A percentile compares a stretch with the other conserved stretches of the same genome.
Conservation (phyloP, 2,888 invertebrate genomes). For the Hemithea aestivaria region DNA sequence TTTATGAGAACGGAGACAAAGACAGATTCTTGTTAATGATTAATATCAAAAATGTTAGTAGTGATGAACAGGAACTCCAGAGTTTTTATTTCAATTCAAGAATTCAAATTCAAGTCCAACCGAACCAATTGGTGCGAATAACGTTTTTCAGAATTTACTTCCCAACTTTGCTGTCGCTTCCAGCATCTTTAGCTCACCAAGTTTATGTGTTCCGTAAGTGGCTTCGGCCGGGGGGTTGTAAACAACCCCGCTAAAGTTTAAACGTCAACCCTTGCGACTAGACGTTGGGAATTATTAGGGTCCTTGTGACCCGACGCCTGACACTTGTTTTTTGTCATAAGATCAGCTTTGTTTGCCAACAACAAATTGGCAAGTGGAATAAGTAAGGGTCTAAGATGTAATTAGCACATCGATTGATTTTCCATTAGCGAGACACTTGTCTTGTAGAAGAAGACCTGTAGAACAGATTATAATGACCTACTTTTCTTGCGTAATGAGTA, state of each 20-base stretch:
- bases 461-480: no score
- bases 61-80: no score
- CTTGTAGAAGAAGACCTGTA: not conserved
- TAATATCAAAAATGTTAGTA: no score
- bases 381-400: constrained; percentile 10
- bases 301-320: constrained; percentile 44
- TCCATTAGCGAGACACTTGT: no score
- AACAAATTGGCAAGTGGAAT: constrained; percentile 10
- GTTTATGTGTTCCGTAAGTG: constrained; percentile 61
- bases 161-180: constrained; percentile 32
- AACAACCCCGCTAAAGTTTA: constrained; percentile 64
- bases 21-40: no score
- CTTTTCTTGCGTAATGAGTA: no score
- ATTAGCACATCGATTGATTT: constrained; percentile 5
- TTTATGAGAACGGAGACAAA: no score
- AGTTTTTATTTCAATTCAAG: no score
- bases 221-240: constrained; percentile 50
- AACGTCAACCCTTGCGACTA: constrained; percentile 60
- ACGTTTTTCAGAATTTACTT: no score
- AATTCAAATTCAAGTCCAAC: no score
- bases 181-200: constrained; percentile 39
- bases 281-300: constrained; percentile 61
- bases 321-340: constrained; percentile 48
- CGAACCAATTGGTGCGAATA: no score
- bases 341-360: constrained; percentile 18